Evolutionary conservation across 2,797 vertebrate genomes (phyloP), one percentile per base, ranked within the genome.

Genomic region (Myotis pilosus): DNA sequence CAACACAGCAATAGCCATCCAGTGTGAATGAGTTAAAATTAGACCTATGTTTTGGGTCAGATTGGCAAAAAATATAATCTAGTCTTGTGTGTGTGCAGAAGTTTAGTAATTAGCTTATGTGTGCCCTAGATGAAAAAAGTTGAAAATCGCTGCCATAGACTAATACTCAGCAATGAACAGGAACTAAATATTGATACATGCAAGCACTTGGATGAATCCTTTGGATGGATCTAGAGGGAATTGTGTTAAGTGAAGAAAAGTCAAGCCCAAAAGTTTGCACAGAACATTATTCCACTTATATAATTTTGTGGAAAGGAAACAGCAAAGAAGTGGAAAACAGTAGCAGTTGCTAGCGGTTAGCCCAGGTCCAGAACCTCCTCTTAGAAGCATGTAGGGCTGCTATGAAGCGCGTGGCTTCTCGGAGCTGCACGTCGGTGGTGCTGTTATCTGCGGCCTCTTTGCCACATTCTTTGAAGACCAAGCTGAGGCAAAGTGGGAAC

Each of bases 281-380:
- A 8, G 51, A 51, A 23, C 51, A 51, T 68, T 55, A 78, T 75
- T 85, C 69, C 55, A 78, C 51, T 49, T 84, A 88, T n/a, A n/a
- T 87, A 91, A 85, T 74, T 74, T 78, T 47, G 10, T 36, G 64
- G 19, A 94, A 82, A 33, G 86, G 57, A 68, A 57, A 87, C 92
- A 66, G 69, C 38, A 5, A 41, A 96, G 36, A 94, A 82, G 38
- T 47, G 23, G 79, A 91, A 89, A 89, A 79, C 49, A 60, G 36
- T 49, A 17, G 76, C 80, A n/a, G 23, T 92, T 93, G n/a, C 76
- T 78, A 69, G 49, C 64, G 41, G 38, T 38, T 47, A 64, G 30
- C 6, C 5, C 28, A 62, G 60, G 57, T 62, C 25, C 28, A 30
- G 28, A 62, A 30, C 60, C 28, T 30, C 60, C 60, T 62, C 12